These are phyloP conservation scores for Diadegma fenestrale DNA, from an alignment of 2,888 invertebrate genomes.

Conservation along the genomic window DNA sequence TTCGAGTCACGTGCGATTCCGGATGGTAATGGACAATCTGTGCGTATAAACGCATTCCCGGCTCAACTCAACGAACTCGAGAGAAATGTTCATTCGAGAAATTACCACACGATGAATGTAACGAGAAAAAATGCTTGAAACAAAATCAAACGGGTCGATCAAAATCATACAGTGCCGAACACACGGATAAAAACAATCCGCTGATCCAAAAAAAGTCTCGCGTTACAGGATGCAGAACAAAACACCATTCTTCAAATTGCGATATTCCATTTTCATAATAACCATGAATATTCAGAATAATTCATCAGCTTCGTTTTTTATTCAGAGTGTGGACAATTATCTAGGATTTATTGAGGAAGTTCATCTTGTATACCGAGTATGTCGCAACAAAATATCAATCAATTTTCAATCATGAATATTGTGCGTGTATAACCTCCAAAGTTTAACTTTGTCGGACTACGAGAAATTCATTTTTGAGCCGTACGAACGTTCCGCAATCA, in stretches of 20 bases:
- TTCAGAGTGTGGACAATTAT: background rate
- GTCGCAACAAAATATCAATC: too few relatives aligned
- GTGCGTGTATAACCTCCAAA: too few relatives aligned
- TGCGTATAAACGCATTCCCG: conserved; percentile 51
- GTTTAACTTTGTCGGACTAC: too few relatives aligned
- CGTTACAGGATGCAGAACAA: conserved; percentile 31
- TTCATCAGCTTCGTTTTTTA: background rate
- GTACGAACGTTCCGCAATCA: too few relatives aligned
- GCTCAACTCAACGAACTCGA: conserved; percentile 45
- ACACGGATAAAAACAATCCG: conserved; percentile 1
- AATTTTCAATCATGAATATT: too few relatives aligned
- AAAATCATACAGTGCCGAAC: background rate
- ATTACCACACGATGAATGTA: background rate
- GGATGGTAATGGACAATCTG: conserved; percentile 74
- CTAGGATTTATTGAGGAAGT: background rate
- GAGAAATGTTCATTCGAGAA: conserved; percentile 10
- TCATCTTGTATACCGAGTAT: too few relatives aligned
- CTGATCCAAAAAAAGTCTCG: conserved; percentile 24
- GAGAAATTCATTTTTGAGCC: too few relatives aligned
- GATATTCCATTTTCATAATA: background rate
- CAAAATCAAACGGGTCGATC: background rate
- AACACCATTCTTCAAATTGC: background rate
- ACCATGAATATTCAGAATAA: background rate
- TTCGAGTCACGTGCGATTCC: conserved; percentile 73
- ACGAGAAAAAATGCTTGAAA: conserved; percentile 12